A percentile compares a stretch with the other conserved stretches of the same genome.
Conservation (phyloP, 2,113 vertebrate species). For the Sylvilagus bachmani region DNA sequence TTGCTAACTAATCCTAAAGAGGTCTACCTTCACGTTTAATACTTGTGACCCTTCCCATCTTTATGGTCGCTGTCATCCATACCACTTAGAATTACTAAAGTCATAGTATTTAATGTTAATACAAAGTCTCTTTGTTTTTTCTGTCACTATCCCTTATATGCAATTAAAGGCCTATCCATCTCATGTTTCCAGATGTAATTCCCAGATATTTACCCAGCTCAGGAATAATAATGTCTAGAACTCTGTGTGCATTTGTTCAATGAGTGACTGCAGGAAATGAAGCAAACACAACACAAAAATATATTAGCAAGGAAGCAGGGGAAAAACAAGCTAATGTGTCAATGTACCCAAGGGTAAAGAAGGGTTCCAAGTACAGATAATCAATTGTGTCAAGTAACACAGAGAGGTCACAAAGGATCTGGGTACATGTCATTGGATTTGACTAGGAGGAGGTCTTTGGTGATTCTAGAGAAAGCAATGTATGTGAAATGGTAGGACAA, state of each 20-base stretch:
- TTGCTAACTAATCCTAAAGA: background rate
- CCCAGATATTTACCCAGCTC: background rate
- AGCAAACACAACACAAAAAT: background rate
- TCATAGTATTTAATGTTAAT: background rate
- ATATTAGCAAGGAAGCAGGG: background rate
- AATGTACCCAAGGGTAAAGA: background rate
- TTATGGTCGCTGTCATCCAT: background rate
- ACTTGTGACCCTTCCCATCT: background rate
- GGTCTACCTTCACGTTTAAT: background rate
- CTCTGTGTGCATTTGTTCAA: background rate
- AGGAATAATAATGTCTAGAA: background rate
- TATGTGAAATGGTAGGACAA: background rate
- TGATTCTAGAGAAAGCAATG: slow-evolving; percentile 29
- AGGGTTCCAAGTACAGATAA: background rate
- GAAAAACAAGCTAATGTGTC: background rate
- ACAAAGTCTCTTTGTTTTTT: background rate
- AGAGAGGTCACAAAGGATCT: background rate
- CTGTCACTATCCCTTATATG: background rate
- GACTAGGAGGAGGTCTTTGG: background rate
- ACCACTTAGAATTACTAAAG: background rate
- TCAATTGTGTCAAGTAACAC: background rate
- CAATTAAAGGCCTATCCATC: background rate
- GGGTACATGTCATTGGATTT: background rate
- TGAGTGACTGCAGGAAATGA: background rate
- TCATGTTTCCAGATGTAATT: background rate